A percentile compares a stretch with the other conserved stretches of the same genome.
Evolutionary conservation across 2,888 invertebrate species (phyloP).

Genomic region (Phania funesta): DNA sequence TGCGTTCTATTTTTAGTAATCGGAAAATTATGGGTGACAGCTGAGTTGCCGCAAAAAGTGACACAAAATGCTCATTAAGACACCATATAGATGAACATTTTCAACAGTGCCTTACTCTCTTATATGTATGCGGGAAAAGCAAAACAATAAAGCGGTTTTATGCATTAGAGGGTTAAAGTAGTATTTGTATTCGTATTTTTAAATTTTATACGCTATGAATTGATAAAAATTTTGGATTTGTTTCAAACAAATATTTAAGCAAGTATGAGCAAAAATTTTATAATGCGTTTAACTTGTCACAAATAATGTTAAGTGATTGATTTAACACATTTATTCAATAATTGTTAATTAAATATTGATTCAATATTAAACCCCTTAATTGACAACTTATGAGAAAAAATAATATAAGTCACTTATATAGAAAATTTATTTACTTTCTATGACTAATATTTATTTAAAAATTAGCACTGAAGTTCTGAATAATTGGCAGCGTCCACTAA

Average conservation of each 20-base stretch:
- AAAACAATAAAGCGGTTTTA: too few species aligned
- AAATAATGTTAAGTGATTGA: slow-evolving; percentile 48
- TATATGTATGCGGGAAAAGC: too few species aligned
- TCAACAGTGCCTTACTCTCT: too few species aligned
- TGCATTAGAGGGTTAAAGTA: too few species aligned
- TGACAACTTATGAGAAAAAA: slow-evolving; percentile 25
- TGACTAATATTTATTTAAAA: background rate
- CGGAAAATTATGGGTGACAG: too few species aligned
- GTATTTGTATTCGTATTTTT: background rate
- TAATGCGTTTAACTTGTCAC: slow-evolving; percentile 37
- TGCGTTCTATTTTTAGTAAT: too few species aligned
- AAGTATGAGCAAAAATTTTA: slow-evolving; percentile 35
- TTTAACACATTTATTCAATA: slow-evolving; percentile 40
- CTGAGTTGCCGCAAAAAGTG: too few species aligned
- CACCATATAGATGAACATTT: too few species aligned
- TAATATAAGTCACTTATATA: background rate
- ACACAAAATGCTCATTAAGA: too few species aligned
- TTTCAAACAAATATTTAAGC: slow-evolving; percentile 18
- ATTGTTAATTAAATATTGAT: slow-evolving; percentile 48
- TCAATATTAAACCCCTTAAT: slow-evolving; percentile 24
- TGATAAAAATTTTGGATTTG: background rate
- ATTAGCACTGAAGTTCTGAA: slow-evolving; percentile 1
- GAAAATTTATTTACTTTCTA: background rate
- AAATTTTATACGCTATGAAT: too few species aligned
- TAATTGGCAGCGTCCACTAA: background rate